Percentiles rank a stretch among this genome's conserved stretches.
Evolutionary conservation across 2,797 vertebrate genomes (phyloP).

Genomic region (Esox masquinongy): DNA sequence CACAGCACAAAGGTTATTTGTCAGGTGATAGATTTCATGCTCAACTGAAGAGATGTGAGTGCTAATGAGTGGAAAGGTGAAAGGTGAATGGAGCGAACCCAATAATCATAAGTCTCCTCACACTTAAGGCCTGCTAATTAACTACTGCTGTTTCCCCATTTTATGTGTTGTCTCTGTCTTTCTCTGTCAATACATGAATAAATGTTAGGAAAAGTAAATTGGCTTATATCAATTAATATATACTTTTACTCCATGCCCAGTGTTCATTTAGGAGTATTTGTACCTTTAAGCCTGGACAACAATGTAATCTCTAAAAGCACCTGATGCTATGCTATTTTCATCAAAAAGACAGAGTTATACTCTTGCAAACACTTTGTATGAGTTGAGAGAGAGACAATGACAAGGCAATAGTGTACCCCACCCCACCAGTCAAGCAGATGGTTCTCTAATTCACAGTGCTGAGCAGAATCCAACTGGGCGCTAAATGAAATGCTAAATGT

Average conservation of each 20-base stretch:
- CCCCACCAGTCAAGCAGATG: neutral
- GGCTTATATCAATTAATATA: neutral
- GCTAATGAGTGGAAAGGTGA: slow-evolving; percentile 19
- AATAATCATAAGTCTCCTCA: slow-evolving; percentile 21
- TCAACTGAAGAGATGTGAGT: slow-evolving; percentile 19
- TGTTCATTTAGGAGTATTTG: neutral
- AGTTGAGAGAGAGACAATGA: neutral
- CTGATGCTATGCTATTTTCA: slow-evolving; percentile 5
- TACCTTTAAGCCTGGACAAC: neutral
- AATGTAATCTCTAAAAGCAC: slow-evolving; percentile 18
- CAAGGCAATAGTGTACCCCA: slow-evolving; percentile 5
- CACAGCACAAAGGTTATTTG: slow-evolving; percentile 7
- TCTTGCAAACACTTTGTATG: neutral
- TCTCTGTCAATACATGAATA: neutral
- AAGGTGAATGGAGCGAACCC: neutral
- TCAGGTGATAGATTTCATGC: slow-evolving; percentile 13
- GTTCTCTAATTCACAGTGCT: slow-evolving; percentile 6
- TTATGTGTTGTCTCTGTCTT: neutral
- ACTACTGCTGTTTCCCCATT: slow-evolving; percentile 16
- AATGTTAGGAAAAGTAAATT: neutral
- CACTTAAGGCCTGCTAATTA: slow-evolving; percentile 2
- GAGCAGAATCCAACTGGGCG: slow-evolving; percentile 4
- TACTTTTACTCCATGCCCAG: neutral
- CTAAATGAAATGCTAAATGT: slow-evolving; percentile 11
- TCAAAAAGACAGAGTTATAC: neutral